Evolutionary conservation across 2,113 vertebrate species (phyloP).

Genomic region (Oncorhynchus masou): DNA sequence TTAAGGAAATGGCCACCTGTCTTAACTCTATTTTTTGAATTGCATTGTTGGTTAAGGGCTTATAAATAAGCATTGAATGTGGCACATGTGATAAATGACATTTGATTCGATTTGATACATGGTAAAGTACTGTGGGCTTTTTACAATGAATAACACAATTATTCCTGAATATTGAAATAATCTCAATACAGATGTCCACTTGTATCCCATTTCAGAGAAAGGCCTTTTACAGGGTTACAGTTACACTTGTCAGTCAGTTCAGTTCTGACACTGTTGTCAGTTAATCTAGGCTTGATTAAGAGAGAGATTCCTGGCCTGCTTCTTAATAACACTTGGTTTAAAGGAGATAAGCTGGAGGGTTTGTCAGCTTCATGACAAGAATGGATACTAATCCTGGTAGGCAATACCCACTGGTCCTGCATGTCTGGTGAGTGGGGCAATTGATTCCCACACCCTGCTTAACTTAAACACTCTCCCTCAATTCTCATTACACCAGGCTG

Average conservation of each 20-base stretch:
- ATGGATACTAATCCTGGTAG: slow-evolving; percentile 68
- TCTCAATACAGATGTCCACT: too few relatives aligned
- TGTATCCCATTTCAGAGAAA: slow-evolving; percentile 41
- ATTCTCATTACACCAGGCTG: slow-evolving; percentile 27
- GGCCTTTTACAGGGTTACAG: slow-evolving; percentile 20
- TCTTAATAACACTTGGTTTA: slow-evolving; percentile 71
- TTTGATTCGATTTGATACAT: too few relatives aligned
- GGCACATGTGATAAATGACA: too few relatives aligned
- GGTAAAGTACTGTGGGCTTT: too few relatives aligned
- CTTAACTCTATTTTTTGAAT: too few relatives aligned
- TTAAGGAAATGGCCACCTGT: too few relatives aligned
- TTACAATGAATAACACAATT: slow-evolving; percentile 7
- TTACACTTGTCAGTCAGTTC: slow-evolving; percentile 60
- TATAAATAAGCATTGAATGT: too few relatives aligned
- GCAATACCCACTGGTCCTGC: slow-evolving; percentile 63
- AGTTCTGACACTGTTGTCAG: too few relatives aligned
- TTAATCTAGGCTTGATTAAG: slow-evolving; percentile 49
- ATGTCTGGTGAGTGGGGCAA: slow-evolving; percentile 65
- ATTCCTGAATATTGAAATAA: slow-evolving; percentile 23
- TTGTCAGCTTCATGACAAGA: slow-evolving; percentile 72
- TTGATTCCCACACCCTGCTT: slow-evolving; percentile 73
- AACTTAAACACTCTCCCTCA: slow-evolving; percentile 37
- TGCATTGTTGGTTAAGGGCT: too few relatives aligned
- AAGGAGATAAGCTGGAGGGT: slow-evolving; percentile 68
- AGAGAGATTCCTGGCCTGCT: slow-evolving; percentile 25